phyloP scores from a whole-genome alignment of 92 coral and sea anemone species.

The Parazoanthus darwini region DNA sequence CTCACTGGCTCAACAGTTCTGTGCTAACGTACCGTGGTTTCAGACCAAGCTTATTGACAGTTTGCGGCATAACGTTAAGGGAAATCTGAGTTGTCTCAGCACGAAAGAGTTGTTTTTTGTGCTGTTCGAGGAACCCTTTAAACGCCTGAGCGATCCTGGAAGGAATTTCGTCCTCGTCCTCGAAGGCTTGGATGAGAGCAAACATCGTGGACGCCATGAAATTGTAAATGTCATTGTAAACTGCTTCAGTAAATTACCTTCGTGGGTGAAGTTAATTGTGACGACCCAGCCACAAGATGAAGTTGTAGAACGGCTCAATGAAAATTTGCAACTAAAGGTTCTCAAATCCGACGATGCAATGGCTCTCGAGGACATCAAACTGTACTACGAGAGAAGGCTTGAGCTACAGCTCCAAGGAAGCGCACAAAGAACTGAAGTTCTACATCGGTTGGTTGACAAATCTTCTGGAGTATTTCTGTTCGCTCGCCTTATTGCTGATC shows the following conservation, averaged over 20 bases:
- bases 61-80: slow-evolving; percentile 11
- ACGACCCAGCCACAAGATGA: slow-evolving; percentile 35
- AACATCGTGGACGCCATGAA: slow-evolving; percentile 22
- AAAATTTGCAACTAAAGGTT: slow-evolving; percentile 1
- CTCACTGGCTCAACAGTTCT: slow-evolving; percentile 39
- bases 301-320: not conserved
- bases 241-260: slow-evolving; percentile 24
- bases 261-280: slow-evolving; percentile 35
- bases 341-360: slow-evolving; percentile 23
- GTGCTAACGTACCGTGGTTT: slow-evolving; percentile 39
- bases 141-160: slow-evolving; percentile 22
- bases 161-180: slow-evolving; percentile 23
- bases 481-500: slow-evolving; percentile 34
- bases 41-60: slow-evolving; percentile 34
- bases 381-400: slow-evolving; percentile 32
- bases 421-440: not conserved
- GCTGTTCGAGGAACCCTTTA: slow-evolving; percentile 44
- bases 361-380: slow-evolving; percentile 33
- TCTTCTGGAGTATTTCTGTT: slow-evolving; percentile 40
- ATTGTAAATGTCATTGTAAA: slow-evolving; percentile 3
- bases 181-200: slow-evolving; percentile 46
- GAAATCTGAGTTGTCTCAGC: slow-evolving; percentile 33
- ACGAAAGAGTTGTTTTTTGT: slow-evolving; percentile 14
- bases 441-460: slow-evolving; percentile 20
- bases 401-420: not conserved